These are phyloP conservation scores for Iphiclides podalirius DNA, from an alignment of 2,888 invertebrate species.

Conservation along the genomic window DNA sequence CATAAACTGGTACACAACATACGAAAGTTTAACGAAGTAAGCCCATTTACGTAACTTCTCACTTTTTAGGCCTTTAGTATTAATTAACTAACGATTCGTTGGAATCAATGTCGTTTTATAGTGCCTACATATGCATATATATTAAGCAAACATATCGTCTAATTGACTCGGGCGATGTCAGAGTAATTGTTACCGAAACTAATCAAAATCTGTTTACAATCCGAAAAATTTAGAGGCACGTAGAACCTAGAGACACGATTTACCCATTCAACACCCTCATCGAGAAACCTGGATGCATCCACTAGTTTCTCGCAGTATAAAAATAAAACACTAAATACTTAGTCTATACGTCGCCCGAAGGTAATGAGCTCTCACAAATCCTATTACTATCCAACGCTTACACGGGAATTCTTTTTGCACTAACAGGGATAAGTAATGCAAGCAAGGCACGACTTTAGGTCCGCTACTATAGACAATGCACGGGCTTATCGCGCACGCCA, in stretches of 20 bases:
- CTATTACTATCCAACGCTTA: constrained; percentile 32
- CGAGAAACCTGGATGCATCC: too few species aligned
- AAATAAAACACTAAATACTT: constrained; percentile 15
- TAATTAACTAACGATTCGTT: constrained; percentile 15
- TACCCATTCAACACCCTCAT: too few species aligned
- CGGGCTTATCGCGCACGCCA: neutral
- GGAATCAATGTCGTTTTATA: constrained; percentile 13
- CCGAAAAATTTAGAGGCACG: too few species aligned
- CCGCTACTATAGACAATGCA: constrained; percentile 21
- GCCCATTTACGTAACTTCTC: constrained; percentile 8
- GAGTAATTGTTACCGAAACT: neutral
- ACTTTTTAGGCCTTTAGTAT: constrained; percentile 8
- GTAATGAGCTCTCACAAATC: constrained; percentile 39
- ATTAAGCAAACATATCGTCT: neutral
- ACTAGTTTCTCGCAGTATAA: neutral
- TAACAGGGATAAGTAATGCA: constrained; percentile 12
- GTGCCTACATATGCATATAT: constrained; percentile 10
- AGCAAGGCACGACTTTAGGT: constrained; percentile 10
- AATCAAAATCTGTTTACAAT: neutral
- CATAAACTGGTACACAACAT: constrained; percentile 2
- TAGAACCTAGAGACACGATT: too few species aligned
- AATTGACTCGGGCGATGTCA: neutral
- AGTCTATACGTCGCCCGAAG: constrained; percentile 17
- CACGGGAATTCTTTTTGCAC: constrained; percentile 26
- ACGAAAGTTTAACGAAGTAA: constrained; percentile 12